Conservation (phyloP, 2,888 invertebrate species). For the Pollenia labialis region DNA sequence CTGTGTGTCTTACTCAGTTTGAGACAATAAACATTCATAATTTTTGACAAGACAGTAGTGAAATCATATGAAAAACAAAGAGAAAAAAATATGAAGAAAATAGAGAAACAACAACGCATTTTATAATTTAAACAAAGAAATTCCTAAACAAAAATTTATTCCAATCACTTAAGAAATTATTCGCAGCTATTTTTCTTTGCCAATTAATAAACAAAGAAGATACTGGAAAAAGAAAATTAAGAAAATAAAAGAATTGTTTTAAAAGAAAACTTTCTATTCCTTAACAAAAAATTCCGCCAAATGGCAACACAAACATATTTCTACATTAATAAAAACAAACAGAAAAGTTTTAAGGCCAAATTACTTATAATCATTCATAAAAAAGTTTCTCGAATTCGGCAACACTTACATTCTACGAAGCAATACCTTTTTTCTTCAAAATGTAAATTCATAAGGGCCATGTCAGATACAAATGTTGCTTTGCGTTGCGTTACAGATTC, state of each 20-base stretch:
- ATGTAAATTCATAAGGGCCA: too few relatives aligned
- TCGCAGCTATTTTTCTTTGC: neutral
- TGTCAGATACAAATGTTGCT: too few relatives aligned
- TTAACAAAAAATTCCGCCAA: too few relatives aligned
- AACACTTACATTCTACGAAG: too few relatives aligned
- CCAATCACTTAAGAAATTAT: slow-evolving; percentile 12
- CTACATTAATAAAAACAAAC: too few relatives aligned
- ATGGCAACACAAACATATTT: too few relatives aligned
- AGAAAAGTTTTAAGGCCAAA: too few relatives aligned
- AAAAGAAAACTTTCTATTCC: too few relatives aligned
- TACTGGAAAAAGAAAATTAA: neutral
- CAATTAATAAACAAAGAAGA: neutral
- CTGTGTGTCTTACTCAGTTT: slow-evolving; percentile 42
- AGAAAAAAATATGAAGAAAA: slow-evolving; percentile 7
- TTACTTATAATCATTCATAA: too few relatives aligned
- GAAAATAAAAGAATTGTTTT: neutral
- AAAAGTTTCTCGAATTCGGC: too few relatives aligned
- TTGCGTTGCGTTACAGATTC: too few relatives aligned
- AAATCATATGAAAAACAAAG: slow-evolving; percentile 31
- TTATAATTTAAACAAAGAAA: slow-evolving; percentile 38
- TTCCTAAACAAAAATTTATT: slow-evolving; percentile 1
- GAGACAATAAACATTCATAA: slow-evolving; percentile 62
- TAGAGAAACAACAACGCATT: neutral
- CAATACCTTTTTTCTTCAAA: too few relatives aligned
- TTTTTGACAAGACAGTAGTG: slow-evolving; percentile 52